Evolutionary conservation across 2,113 vertebrate genomes (phyloP).

Genomic region (Ictalurus punctatus): DNA sequence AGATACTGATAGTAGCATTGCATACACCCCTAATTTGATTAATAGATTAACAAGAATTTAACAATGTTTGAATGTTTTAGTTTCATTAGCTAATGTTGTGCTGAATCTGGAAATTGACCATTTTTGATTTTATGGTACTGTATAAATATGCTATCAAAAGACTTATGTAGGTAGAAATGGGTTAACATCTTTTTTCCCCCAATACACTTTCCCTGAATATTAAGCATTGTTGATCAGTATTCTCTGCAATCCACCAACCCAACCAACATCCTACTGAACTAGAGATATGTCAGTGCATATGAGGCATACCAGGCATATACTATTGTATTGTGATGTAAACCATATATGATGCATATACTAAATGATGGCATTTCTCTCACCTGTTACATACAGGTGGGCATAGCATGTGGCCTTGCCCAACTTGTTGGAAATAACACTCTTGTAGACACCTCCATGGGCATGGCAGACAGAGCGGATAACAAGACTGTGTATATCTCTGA

Average conservation of each 20-base stretch:
- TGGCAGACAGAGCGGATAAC: slow-evolving; percentile 85
- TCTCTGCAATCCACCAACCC: neutral
- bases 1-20: neutral
- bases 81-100: neutral
- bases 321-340: too few species aligned
- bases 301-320: neutral
- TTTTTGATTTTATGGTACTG: neutral
- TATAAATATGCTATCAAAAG: neutral
- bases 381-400: slow-evolving; percentile 92
- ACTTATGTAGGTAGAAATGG: neutral
- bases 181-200: neutral
- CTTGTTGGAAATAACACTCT: slow-evolving; percentile 97
- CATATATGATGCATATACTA: neutral
- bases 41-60: neutral
- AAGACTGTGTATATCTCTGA: slow-evolving; percentile 91
- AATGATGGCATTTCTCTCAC: slow-evolving; percentile 69
- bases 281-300: neutral
- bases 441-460: slow-evolving; percentile 91
- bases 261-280: neutral
- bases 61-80: neutral
- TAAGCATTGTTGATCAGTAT: neutral
- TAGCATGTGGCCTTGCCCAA: slow-evolving; percentile 97
- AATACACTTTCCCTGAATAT: neutral
- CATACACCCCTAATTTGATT: neutral
- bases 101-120: neutral